phyloP scores from a whole-genome alignment of 2,888 invertebrate genomes.

The Euplagia quadripunctaria region DNA sequence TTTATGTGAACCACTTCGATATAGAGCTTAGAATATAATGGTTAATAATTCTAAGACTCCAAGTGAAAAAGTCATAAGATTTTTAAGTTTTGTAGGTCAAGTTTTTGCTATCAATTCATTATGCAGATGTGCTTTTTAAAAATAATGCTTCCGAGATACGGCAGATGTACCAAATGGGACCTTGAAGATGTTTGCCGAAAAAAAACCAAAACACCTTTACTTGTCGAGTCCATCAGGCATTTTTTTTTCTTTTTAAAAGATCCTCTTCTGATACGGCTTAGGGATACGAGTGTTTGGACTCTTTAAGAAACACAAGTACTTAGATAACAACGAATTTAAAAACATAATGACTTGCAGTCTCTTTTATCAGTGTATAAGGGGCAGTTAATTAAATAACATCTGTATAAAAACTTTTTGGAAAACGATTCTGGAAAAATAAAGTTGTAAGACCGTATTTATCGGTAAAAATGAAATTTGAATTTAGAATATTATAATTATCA shows the following conservation, averaged over 20 bases:
- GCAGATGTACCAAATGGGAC: constrained; percentile 80
- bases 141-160: constrained; percentile 71
- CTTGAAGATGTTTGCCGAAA: constrained; percentile 79
- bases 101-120: constrained; percentile 84
- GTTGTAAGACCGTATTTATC: not conserved
- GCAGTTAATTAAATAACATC: constrained; percentile 21
- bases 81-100: constrained; percentile 83
- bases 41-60: constrained; percentile 44
- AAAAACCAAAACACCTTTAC: constrained; percentile 81
- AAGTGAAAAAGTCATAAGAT: constrained; percentile 50
- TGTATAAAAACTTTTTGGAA: not conserved
- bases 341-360: constrained; percentile 22
- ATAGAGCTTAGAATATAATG: constrained; percentile 6
- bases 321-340: constrained; percentile 30
- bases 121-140: constrained; percentile 84
- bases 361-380: constrained; percentile 13
- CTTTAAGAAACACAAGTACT: constrained; percentile 37
- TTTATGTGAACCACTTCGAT: constrained; percentile 12
- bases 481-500: not conserved
- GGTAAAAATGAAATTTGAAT: not conserved
- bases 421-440: not conserved
- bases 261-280: constrained; percentile 45
- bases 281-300: constrained; percentile 33
- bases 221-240: constrained; percentile 62
- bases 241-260: constrained; percentile 63